A percentile compares a stretch with the other conserved stretches of the same genome.
These are phyloP conservation scores for Xylophagus ater DNA, from an alignment of 2,888 invertebrate genomes.

Conservation along the genomic window DNA sequence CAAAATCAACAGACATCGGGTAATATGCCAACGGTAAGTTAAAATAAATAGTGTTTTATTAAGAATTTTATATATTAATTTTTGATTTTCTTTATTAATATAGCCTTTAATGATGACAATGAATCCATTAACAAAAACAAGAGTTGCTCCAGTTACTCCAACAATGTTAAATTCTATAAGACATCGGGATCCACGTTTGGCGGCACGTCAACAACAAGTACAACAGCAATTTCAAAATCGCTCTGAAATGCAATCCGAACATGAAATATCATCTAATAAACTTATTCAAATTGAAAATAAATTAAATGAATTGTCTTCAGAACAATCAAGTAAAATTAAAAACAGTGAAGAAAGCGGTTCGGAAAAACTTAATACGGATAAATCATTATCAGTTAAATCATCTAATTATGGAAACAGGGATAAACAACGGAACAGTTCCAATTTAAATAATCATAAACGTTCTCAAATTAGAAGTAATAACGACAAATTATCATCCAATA, in stretches of 20 bases:
- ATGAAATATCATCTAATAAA: too few species aligned
- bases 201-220: conserved; percentile 33
- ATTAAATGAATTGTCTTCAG: too few species aligned
- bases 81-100: too few species aligned
- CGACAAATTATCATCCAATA: conserved; percentile 10
- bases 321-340: too few species aligned
- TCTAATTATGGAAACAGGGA: conserved; percentile 1
- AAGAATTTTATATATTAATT: too few species aligned
- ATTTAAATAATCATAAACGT: conserved; percentile 3
- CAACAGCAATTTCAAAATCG: too few species aligned
- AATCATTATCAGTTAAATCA: neutral
- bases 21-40: conserved; percentile 5
- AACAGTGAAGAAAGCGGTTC: too few species aligned
- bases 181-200: conserved; percentile 39
- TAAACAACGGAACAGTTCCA: conserved; percentile 2
- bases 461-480: conserved; percentile 3
- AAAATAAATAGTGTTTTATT: too few species aligned
- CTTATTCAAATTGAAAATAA: too few species aligned
- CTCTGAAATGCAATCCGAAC: too few species aligned
- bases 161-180: conserved; percentile 38
- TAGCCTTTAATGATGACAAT: conserved; percentile 10
- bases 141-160: conserved; percentile 47
- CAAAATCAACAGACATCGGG: neutral
- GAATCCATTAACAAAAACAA: conserved; percentile 26
- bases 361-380: neutral